These are phyloP conservation scores for Illadopsis cleaveri DNA, from an alignment of 2,113 vertebrate genomes.

Conservation along the genomic window DNA sequence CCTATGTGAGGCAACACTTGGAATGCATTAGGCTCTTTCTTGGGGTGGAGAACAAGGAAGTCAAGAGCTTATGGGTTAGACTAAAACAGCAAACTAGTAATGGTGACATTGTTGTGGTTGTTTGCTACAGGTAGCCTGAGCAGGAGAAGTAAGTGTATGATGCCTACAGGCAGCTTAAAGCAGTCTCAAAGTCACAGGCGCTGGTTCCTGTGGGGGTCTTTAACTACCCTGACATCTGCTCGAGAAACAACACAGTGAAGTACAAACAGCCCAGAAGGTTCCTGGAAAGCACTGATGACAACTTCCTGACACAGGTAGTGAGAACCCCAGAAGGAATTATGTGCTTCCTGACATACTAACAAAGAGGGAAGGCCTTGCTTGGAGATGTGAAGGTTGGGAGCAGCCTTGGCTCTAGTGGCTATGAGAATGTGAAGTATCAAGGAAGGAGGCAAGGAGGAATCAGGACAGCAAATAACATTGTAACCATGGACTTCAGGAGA, in stretches of 20 bases:
- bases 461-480: neutral
- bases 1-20: neutral
- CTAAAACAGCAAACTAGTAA: neutral
- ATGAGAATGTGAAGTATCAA: neutral
- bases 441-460: neutral
- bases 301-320: neutral
- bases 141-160: neutral
- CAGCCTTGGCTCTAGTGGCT: neutral
- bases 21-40: neutral
- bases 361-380: neutral
- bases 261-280: neutral
- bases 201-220: neutral
- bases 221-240: neutral
- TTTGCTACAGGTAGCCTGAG: neutral
- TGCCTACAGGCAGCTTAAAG: neutral
- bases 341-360: neutral
- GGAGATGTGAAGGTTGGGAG: neutral
- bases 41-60: neutral
- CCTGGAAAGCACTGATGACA: neutral
- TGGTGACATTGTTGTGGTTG: neutral
- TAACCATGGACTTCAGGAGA: neutral
- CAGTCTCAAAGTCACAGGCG: neutral
- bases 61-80: neutral
- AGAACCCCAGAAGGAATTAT: neutral
- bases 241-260: neutral